These are phyloP conservation scores for Phalacrocorax carbo DNA, from an alignment of 2,113 vertebrate species.

Conservation along the genomic window DNA sequence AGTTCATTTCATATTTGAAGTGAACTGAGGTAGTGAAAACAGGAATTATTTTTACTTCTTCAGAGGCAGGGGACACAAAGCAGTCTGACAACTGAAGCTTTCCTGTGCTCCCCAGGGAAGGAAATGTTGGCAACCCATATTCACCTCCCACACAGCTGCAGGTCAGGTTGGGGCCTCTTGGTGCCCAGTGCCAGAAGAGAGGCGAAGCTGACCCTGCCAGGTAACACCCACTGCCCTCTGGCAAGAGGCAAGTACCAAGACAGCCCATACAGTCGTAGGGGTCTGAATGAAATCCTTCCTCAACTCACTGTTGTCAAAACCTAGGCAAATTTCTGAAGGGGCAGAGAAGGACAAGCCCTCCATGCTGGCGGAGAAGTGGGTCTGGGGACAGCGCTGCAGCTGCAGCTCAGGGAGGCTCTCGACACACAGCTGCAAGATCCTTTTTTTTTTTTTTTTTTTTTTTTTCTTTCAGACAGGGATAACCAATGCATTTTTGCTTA, in stretches of 20 bases:
- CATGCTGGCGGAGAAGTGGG: neutral
- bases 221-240: neutral
- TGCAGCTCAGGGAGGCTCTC: neutral
- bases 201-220: neutral
- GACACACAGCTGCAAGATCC: neutral
- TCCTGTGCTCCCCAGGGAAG: neutral
- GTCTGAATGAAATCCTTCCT: neutral
- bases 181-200: neutral
- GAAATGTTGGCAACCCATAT: neutral
- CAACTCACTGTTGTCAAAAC: neutral
- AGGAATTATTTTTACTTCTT: neutral
- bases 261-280: fast-evolving
- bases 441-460: neutral
- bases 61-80: neutral
- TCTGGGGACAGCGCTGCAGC: neutral
- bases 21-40: neutral
- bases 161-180: neutral
- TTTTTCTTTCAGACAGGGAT: neutral
- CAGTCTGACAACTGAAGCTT: neutral
- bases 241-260: neutral
- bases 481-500: neutral
- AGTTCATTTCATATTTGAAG: neutral
- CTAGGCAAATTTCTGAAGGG: neutral
- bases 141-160: neutral
- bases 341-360: neutral